phyloP scores from a whole-genome alignment of 2,113 vertebrate genomes.

The Entelurus aequoreus region DNA sequence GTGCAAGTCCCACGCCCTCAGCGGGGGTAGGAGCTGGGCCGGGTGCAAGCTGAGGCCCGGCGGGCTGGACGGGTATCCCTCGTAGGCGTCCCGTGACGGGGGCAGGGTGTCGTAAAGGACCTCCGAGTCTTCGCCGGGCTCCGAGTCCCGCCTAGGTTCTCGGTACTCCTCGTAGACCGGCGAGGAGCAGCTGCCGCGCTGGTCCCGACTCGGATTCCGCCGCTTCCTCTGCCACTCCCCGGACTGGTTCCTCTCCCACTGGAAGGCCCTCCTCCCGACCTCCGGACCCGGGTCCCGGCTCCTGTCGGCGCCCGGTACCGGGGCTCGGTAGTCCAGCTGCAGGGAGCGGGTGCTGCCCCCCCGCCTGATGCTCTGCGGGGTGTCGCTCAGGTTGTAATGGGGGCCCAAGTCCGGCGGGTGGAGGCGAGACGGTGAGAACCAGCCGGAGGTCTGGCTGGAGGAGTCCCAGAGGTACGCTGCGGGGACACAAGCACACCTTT shows the following conservation, averaged over 20 bases:
- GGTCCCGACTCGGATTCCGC: conserved; percentile 24
- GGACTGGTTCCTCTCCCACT: conserved; percentile 65
- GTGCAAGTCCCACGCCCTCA: conserved; percentile 65
- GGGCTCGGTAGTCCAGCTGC: conserved; percentile 60
- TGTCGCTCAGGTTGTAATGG: conserved; percentile 37
- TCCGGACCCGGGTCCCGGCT: conserved; percentile 63
- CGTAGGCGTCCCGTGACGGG: conserved; percentile 73
- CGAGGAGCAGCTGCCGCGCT: conserved; percentile 60
- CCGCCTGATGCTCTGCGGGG: conserved; percentile 44
- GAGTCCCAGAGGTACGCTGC: conserved; percentile 89
- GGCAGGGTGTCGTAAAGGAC: conserved; percentile 82
- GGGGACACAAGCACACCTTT: conserved; percentile 17
- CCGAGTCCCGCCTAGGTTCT: conserved; percentile 28
- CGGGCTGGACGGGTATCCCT: conserved; percentile 58
- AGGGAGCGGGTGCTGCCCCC: conserved; percentile 63
- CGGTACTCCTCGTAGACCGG: conserved; percentile 82
- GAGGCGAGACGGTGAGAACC: conserved; percentile 79
- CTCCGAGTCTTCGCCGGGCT: conserved; percentile 34
- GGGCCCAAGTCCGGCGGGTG: conserved; percentile 57
- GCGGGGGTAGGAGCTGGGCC: conserved; percentile 60
- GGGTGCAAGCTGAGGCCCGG: conserved; percentile 57
- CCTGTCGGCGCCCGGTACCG: conserved; percentile 49
- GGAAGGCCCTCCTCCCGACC: conserved; percentile 37
- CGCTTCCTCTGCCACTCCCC: conserved; percentile 56
- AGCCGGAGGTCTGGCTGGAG: conserved; percentile 85